Conservation (phyloP, 1,140 invertebrate species). For the Neodiprion virginianus region DNA sequence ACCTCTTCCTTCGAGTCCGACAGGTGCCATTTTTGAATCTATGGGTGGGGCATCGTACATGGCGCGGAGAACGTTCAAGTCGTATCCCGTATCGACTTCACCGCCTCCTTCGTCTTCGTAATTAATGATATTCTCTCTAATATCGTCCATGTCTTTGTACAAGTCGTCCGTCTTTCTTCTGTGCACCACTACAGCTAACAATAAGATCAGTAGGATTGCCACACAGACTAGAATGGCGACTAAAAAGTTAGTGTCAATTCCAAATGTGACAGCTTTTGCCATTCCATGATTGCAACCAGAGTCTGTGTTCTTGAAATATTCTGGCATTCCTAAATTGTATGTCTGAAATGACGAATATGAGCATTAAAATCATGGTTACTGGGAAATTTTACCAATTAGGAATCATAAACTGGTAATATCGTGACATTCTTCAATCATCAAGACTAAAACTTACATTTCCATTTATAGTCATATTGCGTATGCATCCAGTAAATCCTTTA, state of each 20-base stretch:
- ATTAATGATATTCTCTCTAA: slow-evolving; percentile 95
- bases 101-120: slow-evolving; percentile 98
- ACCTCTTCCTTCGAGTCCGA: slow-evolving; percentile 55
- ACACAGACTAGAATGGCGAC: slow-evolving; percentile 85
- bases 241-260: slow-evolving; percentile 83
- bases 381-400: too few species aligned
- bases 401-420: too few species aligned
- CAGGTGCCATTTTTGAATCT: slow-evolving; percentile 55
- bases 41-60: slow-evolving; percentile 69
- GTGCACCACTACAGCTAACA: slow-evolving; percentile 87
- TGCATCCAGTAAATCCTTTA: slow-evolving; percentile 81
- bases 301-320: slow-evolving; percentile 71
- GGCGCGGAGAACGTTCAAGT: slow-evolving; percentile 85
- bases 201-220: slow-evolving; percentile 78
- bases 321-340: slow-evolving; percentile 79
- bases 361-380: too few species aligned
- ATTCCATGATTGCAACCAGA: slow-evolving; percentile 73
- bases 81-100: slow-evolving; percentile 93
- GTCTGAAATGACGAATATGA: slow-evolving; percentile 58
- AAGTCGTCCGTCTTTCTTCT: slow-evolving; percentile 83
- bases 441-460: slow-evolving; percentile 62
- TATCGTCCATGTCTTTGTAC: slow-evolving; percentile 94
- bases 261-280: slow-evolving; percentile 77
- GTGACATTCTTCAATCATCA: not conserved
- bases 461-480: slow-evolving; percentile 85